Percentiles rank a stretch among this genome's conserved stretches.
Conservation (phyloP, 2,113 vertebrate genomes). For the Verasper variegatus region DNA sequence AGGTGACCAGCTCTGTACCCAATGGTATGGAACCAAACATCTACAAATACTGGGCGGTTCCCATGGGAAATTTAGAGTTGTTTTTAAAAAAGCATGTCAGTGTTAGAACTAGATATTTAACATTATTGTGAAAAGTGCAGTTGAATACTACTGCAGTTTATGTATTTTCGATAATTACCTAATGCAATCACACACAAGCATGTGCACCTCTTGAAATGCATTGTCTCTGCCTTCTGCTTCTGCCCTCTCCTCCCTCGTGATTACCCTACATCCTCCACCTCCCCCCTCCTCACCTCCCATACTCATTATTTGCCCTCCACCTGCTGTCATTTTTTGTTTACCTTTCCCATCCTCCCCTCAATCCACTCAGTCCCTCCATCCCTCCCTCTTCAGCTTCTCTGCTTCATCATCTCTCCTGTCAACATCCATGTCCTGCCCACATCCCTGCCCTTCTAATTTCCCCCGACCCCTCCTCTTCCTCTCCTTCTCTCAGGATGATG, state of each 20-base stretch:
- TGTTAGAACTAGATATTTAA: too few relatives aligned
- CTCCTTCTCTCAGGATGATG: constrained; percentile 35
- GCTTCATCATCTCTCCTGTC: constrained; percentile 59
- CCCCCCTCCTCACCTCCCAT: constrained; percentile 2
- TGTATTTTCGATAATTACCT: constrained; percentile 2
- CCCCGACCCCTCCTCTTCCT: constrained; percentile 30
- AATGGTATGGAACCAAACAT: neutral
- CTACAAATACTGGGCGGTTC: neutral
- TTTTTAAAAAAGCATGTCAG: constrained; percentile 11
- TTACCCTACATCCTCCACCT: constrained; percentile 3
- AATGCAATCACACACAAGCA: constrained; percentile 5
- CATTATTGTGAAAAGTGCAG: neutral
- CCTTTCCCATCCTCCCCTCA: constrained; percentile 36
- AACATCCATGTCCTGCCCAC: constrained; percentile 44
- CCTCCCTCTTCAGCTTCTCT: constrained; percentile 27
- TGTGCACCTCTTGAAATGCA: neutral
- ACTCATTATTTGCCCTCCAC: constrained; percentile 47
- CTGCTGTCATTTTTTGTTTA: constrained; percentile 62
- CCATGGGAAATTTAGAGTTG: constrained; percentile 8
- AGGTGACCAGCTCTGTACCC: constrained; percentile 6
- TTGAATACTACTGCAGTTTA: neutral
- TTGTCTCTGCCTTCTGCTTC: constrained; percentile 14
- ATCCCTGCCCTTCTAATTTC: constrained; percentile 54
- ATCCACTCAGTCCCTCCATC: constrained; percentile 12
- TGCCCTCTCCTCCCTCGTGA: constrained; percentile 14